phyloP scores from a whole-genome alignment of 2,888 invertebrate species.

The Netelia fuscicornis region DNA sequence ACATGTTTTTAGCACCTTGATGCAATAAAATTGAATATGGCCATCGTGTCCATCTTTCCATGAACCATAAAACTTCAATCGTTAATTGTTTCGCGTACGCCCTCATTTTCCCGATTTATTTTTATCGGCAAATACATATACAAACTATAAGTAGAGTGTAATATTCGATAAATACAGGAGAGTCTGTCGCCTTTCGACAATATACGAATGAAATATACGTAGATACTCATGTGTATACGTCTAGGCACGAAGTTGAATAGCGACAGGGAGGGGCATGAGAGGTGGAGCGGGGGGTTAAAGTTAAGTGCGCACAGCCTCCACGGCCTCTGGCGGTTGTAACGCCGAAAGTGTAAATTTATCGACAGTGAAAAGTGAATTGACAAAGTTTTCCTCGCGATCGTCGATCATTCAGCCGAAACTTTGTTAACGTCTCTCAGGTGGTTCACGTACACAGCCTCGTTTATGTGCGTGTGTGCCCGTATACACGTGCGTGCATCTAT shows the following conservation, averaged over 20 bases:
- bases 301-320: conserved; percentile 7
- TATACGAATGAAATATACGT: neutral
- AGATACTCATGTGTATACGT: neutral
- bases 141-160: neutral
- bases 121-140: no score
- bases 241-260: conserved; percentile 5
- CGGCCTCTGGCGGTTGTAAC: neutral
- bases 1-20: no score
- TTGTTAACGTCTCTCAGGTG: conserved; percentile 46
- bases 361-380: conserved; percentile 56
- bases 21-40: no score
- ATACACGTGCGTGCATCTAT: neutral
- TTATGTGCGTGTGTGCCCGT: neutral
- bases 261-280: neutral
- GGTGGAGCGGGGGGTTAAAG: neutral
- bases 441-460: conserved; percentile 6
- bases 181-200: neutral
- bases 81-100: no score
- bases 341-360: conserved; percentile 51
- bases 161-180: neutral
- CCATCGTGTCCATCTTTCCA: no score
- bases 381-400: conserved; percentile 49
- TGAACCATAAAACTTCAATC: no score
- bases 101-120: no score
- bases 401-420: conserved; percentile 57